These are phyloP conservation scores for Trachops cirrhosus DNA, from an alignment of 2,797 vertebrate species.

Conservation along the genomic window DNA sequence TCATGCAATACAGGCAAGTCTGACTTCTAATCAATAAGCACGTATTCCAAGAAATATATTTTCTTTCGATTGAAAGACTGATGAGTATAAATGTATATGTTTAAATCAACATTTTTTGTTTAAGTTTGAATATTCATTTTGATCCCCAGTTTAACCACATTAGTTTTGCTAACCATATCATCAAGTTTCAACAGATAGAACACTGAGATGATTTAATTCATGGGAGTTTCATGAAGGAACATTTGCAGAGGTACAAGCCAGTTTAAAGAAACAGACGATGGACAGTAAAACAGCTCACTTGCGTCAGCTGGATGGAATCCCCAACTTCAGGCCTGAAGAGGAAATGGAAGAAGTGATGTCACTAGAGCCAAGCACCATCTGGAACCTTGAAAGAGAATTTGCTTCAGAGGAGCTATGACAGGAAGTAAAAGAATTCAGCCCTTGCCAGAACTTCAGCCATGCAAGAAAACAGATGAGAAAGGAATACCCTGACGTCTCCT, in stretches of 20 bases:
- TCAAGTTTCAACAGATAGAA: not conserved
- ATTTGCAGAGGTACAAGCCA: not conserved
- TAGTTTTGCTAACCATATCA: not conserved
- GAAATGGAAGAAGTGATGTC: not conserved
- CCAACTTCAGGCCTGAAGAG: not conserved
- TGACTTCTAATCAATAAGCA: not conserved
- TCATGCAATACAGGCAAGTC: not conserved
- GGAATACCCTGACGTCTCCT: not conserved
- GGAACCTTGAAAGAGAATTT: not conserved
- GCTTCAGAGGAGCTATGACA: not conserved
- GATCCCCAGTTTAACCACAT: not conserved
- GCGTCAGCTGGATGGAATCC: not conserved
- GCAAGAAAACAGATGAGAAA: not conserved
- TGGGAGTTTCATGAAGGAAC: not conserved
- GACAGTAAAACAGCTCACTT: not conserved
- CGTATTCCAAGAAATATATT: not conserved
- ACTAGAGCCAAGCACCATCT: not conserved
- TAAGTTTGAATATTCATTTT: not conserved
- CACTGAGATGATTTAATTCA: not conserved
- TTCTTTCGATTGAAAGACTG: not conserved
- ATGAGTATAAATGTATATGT: not conserved
- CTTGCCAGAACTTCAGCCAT: not conserved
- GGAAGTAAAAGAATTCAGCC: too few species aligned
- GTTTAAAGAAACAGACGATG: not conserved
- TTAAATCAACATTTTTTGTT: not conserved